Base-by-base conservation (phyloP, 2,888 invertebrate species). In the Dasypolia templi region DNA sequence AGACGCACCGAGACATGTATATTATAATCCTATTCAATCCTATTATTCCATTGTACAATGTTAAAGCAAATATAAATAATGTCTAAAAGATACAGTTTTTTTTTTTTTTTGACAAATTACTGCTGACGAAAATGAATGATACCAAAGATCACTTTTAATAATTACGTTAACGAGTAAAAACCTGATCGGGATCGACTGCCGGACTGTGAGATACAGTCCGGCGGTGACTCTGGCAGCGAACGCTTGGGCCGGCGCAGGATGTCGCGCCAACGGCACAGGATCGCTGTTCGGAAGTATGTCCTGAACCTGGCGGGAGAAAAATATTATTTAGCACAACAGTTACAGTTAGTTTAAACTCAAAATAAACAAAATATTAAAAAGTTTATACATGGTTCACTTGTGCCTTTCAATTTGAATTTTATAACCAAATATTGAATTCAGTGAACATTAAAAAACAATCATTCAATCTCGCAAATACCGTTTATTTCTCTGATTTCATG, bases 281-380 rank as follows among this genome's bases (percentile, higher is more conserved):
- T 97, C 5, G 97, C 97, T 68, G 97, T 97, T 85, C 97, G 97
- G 91, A 97, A 98, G 91, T 98, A 98, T 77, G 97, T 96, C 58
- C 97, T 95, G 92, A 98, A 98, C 91, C 98, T 98, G 95, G 0
- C 22, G 35, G 53, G 14, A 63, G 32, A 76, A 35, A 76, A 44
- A 55, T 3, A 6, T 64, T 26, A 1, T 53, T 1, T 26, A 26
- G 22, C 19, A 26, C 7, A 5, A 26, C 17, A 11, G n/a, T 29
- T 0, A n/a, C 39, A 17, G n/a, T n/a, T n/a, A n/a, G n/a, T n/a
- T n/a, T n/a, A n/a, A n/a, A n/a, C n/a, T n/a, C n/a, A 19, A 19
- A 17, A 0, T 39, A 6, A 1, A 35, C 35, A 35, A 26, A 3
- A 12, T 0, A 12, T 19, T 22, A 2, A 11, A 5, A 29, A 44